Base-by-base conservation (phyloP, 2,888 invertebrate species). In the Anodontia alba region DNA sequence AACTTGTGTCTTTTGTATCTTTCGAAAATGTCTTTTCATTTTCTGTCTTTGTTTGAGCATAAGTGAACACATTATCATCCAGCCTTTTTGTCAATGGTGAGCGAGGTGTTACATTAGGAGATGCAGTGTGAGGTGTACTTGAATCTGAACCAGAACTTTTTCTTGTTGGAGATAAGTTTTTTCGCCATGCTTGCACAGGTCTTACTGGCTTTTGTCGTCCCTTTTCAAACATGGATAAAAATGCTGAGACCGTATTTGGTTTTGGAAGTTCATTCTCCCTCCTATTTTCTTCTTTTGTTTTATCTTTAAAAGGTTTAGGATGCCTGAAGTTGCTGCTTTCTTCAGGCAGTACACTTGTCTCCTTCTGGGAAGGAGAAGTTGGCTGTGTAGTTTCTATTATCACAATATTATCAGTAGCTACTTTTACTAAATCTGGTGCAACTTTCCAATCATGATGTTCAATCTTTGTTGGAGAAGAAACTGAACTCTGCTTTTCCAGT, bases 231-330 rank as follows among this genome's bases (percentile, higher is more conserved):
- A 88, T 76, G 31, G 84, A 78, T 54, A 88, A 81, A 80, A 88
- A 86, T 46, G 84, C 78, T 67, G 87, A 97, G 80, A 98, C 98
- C 87, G 98, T 96, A 95, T 98, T 98, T 0, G 97, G 97, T 26
- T 98, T 98, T 1, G 98, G 98, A 70, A 97, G 96, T 91, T 98
- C 98, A 84, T 89, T 85, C 69, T 78, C 84, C 57, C 67, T 74
- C 42, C n/a, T 69, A 23, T 42, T 38, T 20, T 43, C 43, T 20
- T 69, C 46, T 12, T 31, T 29, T 43, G 69, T 36, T 33, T 71
- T 62, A 20, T 96, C 96, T 76, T 80, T 74, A 10, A 78, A 57
- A 31, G 71, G 33, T 72, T 72, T 76, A 26, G 72, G 49, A n/a
- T 38, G 73, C 17, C 75, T 73, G 31, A 69, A 69, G 62, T 71